Conservation (phyloP, 1,140 invertebrate species). For the Sycophila sp. region DNA sequence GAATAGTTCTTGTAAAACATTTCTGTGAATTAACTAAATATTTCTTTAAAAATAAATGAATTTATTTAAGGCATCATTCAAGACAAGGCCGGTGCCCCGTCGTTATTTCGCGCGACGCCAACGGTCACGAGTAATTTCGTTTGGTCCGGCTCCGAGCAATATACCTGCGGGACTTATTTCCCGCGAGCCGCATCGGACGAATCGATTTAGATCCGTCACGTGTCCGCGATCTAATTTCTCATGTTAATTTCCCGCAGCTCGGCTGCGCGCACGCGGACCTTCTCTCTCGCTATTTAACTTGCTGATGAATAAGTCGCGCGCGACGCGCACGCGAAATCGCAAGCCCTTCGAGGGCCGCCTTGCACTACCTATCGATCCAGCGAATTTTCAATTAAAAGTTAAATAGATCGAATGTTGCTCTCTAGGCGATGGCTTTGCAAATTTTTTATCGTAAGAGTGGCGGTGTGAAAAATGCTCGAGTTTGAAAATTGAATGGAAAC, state of each 20-base stretch:
- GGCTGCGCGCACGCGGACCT: neutral
- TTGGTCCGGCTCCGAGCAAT: neutral
- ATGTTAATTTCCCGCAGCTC: neutral
- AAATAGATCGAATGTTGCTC: too few relatives aligned
- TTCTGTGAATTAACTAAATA: too few relatives aligned
- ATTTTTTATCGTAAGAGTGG: too few relatives aligned
- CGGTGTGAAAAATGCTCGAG: too few relatives aligned
- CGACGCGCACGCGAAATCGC: neutral
- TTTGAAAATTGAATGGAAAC: too few relatives aligned
- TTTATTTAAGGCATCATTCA: too few relatives aligned
- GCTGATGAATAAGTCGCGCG: constrained; percentile 16
- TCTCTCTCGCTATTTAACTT: constrained; percentile 13
- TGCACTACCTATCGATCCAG: neutral
- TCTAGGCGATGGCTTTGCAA: too few relatives aligned
- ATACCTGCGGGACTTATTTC: neutral
- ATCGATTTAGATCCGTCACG: constrained; percentile 18
- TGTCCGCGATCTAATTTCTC: constrained; percentile 22
- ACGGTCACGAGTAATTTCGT: constrained; percentile 9
- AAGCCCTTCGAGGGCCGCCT: neutral
- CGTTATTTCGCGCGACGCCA: neutral
- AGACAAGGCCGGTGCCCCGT: too few relatives aligned
- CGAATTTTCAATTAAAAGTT: constrained; percentile 21
- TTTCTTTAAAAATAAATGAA: too few relatives aligned
- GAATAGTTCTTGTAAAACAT: too few relatives aligned
- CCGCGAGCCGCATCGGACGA: neutral